A percentile compares a stretch with the other conserved stretches of the same genome.
Conservation (phyloP, 2,888 invertebrate species). For the Cremastinae sp. region DNA sequence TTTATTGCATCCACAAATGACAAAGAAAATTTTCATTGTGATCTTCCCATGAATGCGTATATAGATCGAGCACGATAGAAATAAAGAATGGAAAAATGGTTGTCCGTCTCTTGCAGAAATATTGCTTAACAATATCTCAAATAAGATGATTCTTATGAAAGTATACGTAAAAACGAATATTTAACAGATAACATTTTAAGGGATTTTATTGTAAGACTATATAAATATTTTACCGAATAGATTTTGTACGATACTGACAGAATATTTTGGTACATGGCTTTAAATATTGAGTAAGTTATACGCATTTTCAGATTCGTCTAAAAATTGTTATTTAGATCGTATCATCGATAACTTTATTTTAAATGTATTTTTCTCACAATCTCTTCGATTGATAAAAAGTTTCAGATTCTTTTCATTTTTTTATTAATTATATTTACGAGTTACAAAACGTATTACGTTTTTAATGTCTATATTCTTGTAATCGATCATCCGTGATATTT, state of each 20-base stretch:
- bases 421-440: constrained; percentile 32
- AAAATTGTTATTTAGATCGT: constrained; percentile 51
- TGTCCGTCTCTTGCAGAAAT: not conserved
- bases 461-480: constrained; percentile 52
- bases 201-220: constrained; percentile 29
- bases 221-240: constrained; percentile 52
- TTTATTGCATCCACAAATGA: constrained; percentile 27
- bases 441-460: constrained; percentile 48
- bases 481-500: constrained; percentile 65
- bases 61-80: constrained; percentile 35
- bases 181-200: constrained; percentile 32
- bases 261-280: constrained; percentile 72
- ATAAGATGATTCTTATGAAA: constrained; percentile 35
- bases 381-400: constrained; percentile 7
- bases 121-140: not conserved
- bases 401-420: constrained; percentile 42
- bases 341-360: constrained; percentile 23
- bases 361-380: constrained; percentile 22
- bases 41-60: constrained; percentile 33
- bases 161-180: constrained; percentile 12
- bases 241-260: constrained; percentile 58
- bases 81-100: not conserved
- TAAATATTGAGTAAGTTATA: constrained; percentile 65
- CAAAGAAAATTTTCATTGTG: constrained; percentile 46
- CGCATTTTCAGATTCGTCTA: constrained; percentile 54